Conservation (phyloP, 2,113 vertebrate species). For the Aplodontia rufa region DNA sequence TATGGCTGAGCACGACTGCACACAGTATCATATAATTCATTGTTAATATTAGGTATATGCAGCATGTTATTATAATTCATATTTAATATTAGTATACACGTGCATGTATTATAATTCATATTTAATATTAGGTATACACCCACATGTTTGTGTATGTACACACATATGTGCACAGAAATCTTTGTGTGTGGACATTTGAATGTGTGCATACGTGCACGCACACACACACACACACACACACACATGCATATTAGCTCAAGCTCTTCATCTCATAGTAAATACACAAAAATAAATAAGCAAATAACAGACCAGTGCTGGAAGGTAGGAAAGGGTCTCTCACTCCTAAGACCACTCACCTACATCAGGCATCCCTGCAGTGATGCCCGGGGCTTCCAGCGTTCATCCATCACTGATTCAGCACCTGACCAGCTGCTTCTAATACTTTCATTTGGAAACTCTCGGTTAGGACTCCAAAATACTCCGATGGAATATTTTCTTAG, state of each 20-base stretch:
- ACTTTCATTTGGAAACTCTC: not conserved
- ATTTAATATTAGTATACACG: not conserved
- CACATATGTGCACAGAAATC: not conserved
- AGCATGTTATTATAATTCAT: not conserved
- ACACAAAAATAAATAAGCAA: not conserved
- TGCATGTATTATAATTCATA: not conserved
- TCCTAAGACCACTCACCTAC: not conserved
- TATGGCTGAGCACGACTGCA: not conserved
- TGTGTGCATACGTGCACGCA: not conserved
- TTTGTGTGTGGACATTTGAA: not conserved
- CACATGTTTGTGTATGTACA: no score
- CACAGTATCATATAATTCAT: not conserved
- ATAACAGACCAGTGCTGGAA: not conserved
- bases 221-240: no score
- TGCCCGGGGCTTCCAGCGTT: not conserved
- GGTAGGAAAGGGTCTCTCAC: fast-evolving
- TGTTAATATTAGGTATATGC: not conserved
- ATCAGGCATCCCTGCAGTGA: not conserved
- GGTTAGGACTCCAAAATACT: not conserved
- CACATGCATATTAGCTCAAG: not conserved
- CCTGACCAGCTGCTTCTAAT: not conserved
- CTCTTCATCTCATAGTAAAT: not conserved
- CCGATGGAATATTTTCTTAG: not conserved
- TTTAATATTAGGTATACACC: not conserved
- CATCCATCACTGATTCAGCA: not conserved